Evolutionary conservation across 2,888 invertebrate genomes (phyloP).

Genomic region (Bursaphelenchus okinawaensis): DNA sequence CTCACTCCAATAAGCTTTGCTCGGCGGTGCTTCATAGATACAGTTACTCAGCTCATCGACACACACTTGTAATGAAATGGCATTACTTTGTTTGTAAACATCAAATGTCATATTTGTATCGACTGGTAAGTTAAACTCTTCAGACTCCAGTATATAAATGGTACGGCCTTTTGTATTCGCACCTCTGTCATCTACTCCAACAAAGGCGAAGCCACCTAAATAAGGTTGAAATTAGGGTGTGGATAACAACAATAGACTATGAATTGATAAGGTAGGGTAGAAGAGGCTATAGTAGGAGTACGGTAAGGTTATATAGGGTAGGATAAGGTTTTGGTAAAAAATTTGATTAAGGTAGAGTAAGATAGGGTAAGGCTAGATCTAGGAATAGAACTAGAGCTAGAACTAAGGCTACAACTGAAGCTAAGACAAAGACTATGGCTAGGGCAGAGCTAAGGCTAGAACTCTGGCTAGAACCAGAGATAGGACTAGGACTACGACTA

Average conservation of each 20-base stretch:
- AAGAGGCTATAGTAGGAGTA: not conserved
- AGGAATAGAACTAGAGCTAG: no score
- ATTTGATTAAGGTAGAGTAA: no score
- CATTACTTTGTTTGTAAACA: conserved; percentile 43
- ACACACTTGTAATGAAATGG: conserved; percentile 46
- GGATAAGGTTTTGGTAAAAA: no score
- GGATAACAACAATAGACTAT: no score
- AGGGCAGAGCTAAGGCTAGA: no score
- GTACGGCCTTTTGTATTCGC: conserved; percentile 21
- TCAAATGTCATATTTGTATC: conserved; percentile 38
- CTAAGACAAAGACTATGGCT: no score
- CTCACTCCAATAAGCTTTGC: conserved; percentile 36
- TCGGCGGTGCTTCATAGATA: conserved; percentile 36
- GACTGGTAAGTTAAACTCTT: conserved; percentile 31
- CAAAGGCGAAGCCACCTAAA: conserved; percentile 38
- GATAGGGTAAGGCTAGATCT: no score
- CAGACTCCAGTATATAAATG: conserved; percentile 42
- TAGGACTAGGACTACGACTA: no score
- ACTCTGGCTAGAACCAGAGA: no score
- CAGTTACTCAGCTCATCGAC: conserved; percentile 42
- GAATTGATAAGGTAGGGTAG: no score
- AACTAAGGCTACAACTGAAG: no score
- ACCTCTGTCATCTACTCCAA: conserved; percentile 34
- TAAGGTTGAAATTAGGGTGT: not conserved
- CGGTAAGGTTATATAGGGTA: no score